Base-by-base conservation (phyloP, 2,113 vertebrate genomes). In the Rhinichthys klamathensis region DNA sequence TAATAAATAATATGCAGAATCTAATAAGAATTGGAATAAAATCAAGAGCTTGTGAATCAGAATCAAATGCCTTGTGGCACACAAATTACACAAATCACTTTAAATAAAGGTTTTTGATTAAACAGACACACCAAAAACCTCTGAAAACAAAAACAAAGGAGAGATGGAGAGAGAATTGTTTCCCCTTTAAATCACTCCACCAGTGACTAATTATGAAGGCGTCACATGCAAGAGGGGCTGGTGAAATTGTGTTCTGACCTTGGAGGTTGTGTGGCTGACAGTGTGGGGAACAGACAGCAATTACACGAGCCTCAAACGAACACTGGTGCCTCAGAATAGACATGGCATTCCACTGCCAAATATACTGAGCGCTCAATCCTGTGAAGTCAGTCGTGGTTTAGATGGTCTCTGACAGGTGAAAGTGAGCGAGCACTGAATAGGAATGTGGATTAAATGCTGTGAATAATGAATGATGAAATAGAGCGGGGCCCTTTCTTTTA, bases 141-240 rank as follows among this genome's bases (percentile, higher is more conserved):
- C 15, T 16, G 49, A 51, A 51, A 16, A 49, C 16, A 16, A 21
- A 25, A 27, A 27, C 27, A 38, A 49, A 54, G 21, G 41, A 78
- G 60, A 10, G 85, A 46, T 3, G 21, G 13, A 38, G 21, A 38
- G 79, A 49, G 60, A 85, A 82, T 91, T 89, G 69, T 92, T 92
- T 89, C 90, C 91, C 95, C 16, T 94, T 51, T 94, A 82, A 89
- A 84, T 91, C 93, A 88, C 87, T 94, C 92, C 89, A 87, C 85
- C 84, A 56, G 92, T 92, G 92, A 92, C 92, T 95, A 94, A 96
- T 97, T 95, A 93, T 90, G 91, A 91, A 89, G 88, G 84, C 91
- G 91, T 35, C 44, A 90, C 86, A 54, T 91, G 80, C 86, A 92
- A 84, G 90, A 92, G 91, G 82, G 84, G 89, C 82, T 3, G 32